Percentiles rank a stretch among this genome's conserved stretches.
These are phyloP conservation scores for Sebastes kiyomatsui DNA, from an alignment of 2,797 vertebrate species.

Conservation along the genomic window DNA sequence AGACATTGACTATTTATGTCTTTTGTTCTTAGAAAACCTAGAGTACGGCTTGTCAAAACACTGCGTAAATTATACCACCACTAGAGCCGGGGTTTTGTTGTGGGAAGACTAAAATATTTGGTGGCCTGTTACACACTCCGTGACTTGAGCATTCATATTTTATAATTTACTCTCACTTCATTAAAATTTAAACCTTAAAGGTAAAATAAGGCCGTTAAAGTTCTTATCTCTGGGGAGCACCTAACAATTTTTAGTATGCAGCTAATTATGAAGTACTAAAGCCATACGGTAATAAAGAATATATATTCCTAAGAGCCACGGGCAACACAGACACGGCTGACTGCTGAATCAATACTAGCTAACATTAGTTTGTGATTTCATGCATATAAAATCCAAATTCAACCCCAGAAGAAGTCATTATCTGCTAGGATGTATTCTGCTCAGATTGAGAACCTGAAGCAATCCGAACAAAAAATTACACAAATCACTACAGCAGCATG, in stretches of 20 bases:
- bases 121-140: background rate
- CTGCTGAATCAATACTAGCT: constrained; percentile 6
- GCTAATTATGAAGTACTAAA: constrained; percentile 15
- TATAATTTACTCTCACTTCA: constrained; percentile 19
- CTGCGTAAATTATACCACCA: background rate
- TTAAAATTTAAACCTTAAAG: constrained; percentile 32
- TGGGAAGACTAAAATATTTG: background rate
- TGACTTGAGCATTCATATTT: constrained; percentile 13
- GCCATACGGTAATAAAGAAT: constrained; percentile 1
- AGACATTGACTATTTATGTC: background rate
- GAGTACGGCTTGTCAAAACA: background rate
- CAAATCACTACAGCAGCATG: constrained; percentile 3
- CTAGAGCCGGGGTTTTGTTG: background rate
- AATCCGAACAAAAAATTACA: constrained; percentile 17
- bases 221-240: background rate
- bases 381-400: constrained; percentile 24
- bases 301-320: background rate
- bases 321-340: constrained; percentile 8
- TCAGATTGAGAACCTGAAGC: constrained; percentile 23
- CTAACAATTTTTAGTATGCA: background rate
- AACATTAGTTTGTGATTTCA: constrained; percentile 19
- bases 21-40: background rate
- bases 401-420: constrained; percentile 31
- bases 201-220: constrained; percentile 5
- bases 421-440: constrained; percentile 17